A percentile compares a stretch with the other conserved stretches of the same genome.
phyloP scores from a whole-genome alignment of 2,888 invertebrate species.

The Timema cristinae region DNA sequence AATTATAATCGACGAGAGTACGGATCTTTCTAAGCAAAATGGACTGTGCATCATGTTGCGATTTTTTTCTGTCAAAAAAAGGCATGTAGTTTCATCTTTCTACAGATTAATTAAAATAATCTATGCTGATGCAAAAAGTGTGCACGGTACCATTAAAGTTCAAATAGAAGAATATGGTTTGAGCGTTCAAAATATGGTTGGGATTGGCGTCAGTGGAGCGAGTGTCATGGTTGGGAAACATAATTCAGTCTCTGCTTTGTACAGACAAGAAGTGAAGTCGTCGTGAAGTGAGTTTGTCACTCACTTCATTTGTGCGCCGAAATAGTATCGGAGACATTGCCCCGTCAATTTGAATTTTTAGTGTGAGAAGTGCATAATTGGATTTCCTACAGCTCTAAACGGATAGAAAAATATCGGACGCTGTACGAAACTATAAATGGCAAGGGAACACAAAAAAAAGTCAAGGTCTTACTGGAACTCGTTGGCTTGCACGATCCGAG shows the following conservation, averaged over 20 bases:
- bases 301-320: constrained; percentile 3
- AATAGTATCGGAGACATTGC: neutral
- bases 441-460: neutral
- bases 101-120: too few relatives aligned
- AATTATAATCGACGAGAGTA: constrained; percentile 3
- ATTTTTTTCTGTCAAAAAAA: constrained; percentile 5
- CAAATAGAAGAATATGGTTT: too few relatives aligned
- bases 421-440: constrained; percentile 5
- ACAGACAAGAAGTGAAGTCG: neutral
- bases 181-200: too few relatives aligned
- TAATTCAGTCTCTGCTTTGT: neutral
- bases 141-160: too few relatives aligned
- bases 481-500: neutral
- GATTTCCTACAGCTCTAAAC: constrained; percentile 1
- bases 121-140: too few relatives aligned
- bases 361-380: neutral
- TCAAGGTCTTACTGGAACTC: neutral
- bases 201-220: too few relatives aligned
- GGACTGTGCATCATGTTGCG: constrained; percentile 1
- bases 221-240: too few relatives aligned
- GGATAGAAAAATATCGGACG: neutral
- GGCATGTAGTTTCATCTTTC: neutral
- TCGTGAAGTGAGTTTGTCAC: constrained; percentile 1
- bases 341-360: constrained; percentile 1
- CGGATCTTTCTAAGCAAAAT: neutral